Base-by-base conservation (phyloP, 2,888 invertebrate species). In the Drosophila phalerata region DNA sequence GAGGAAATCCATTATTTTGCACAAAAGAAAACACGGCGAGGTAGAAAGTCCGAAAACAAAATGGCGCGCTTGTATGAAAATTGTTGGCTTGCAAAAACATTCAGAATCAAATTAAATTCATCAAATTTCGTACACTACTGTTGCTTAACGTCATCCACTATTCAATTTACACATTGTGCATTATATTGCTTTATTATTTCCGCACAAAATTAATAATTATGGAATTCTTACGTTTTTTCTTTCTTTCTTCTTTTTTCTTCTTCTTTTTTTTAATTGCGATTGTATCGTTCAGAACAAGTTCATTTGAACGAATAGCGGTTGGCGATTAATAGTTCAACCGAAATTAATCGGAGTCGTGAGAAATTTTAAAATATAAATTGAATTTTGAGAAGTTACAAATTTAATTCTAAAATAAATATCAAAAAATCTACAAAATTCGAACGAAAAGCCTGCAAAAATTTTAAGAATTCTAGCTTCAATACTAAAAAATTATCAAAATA, bases 21-120 rank as follows among this genome's bases (percentile, higher is more conserved):
- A 77, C 79, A 77, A 79, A 81, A 74, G 77, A 79, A 78, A 81
- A 82, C 82, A 81, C 81, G 70, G 75, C 80, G 69, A 79, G 68
- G 73, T 80, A 81, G 77, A 79, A 77, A 81, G 81, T 74, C 82
- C 81, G 79, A 83, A 84, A 86, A 84, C 84, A 84, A 84, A 84
- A 84, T 84, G 84, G 84, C 84, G 84, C 86, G 82, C 82, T 79
- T 68, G 74, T 69, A 77, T 47, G 70, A 84, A 81, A 83, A 79
- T 74, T 72, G 52, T 64, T 73, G 52, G 67, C 62, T 73, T 52
- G 70, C 67, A 84, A 84, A 84, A 69, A 73, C 52, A 53, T 45
- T 28, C 15, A 30, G 61, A 57, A 52, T 6, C 52, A 30, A 52
- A 15, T 15, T 17, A n/a, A 47, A 62, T 48, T 40, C 57, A 19